Evolutionary conservation across 23 tunicate species (phyloP).

Genomic region (Ciona savignyi): DNA sequence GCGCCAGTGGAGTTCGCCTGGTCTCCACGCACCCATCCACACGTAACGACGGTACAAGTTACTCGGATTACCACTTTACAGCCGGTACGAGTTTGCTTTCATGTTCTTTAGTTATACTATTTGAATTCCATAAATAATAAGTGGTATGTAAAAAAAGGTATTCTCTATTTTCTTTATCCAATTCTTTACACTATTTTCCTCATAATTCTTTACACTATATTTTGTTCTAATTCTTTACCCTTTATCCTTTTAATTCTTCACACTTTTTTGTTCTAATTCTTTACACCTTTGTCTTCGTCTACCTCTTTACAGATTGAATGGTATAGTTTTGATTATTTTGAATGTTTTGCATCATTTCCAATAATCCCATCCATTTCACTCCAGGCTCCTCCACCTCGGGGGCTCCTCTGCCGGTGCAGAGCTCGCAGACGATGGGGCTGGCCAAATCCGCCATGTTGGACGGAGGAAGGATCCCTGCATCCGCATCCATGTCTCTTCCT

Average conservation of each 20-base stretch:
- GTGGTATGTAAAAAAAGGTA: too few relatives aligned
- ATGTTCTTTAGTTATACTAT: too few relatives aligned
- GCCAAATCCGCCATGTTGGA: slow-evolving; percentile 20
- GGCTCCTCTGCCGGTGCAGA: slow-evolving; percentile 13
- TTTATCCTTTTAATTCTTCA: too few relatives aligned
- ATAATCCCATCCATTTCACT: background rate
- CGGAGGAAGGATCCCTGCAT: background rate
- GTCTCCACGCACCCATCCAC: background rate
- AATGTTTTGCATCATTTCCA: background rate
- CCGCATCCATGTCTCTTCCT: slow-evolving; percentile 9
- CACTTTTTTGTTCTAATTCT: too few relatives aligned
- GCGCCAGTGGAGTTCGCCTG: background rate
- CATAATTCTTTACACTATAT: too few relatives aligned
- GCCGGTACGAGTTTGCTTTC: slow-evolving; percentile 1
- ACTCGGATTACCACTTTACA: slow-evolving; percentile 9
- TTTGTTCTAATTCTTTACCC: too few relatives aligned
- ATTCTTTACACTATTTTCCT: too few relatives aligned
- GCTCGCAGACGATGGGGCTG: slow-evolving; percentile 20
- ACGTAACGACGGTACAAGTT: slow-evolving; percentile 11
- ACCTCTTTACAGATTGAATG: too few relatives aligned
- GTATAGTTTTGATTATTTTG: too few relatives aligned
- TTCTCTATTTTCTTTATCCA: too few relatives aligned
- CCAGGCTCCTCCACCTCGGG: slow-evolving; percentile 20
- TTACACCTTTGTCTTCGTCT: too few relatives aligned
- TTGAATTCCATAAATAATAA: too few relatives aligned